Percentiles rank a stretch among this genome's conserved stretches.
Evolutionary conservation across 2,797 vertebrate species (phyloP).

Genomic region (Knipowitschia caucasica): DNA sequence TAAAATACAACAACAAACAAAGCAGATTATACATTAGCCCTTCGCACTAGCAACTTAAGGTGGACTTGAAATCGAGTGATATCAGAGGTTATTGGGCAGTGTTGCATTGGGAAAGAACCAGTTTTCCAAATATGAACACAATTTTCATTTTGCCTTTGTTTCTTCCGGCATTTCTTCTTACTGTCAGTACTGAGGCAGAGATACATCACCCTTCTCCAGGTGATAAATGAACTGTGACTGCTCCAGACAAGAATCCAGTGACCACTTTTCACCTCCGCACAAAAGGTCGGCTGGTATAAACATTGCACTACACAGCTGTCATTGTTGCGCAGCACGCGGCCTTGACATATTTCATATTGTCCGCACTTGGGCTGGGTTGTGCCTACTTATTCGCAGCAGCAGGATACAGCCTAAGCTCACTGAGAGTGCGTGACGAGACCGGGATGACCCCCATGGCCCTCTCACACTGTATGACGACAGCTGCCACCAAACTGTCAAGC

Average conservation of each 20-base stretch:
- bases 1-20: too few species aligned
- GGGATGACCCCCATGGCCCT: conserved; percentile 53
- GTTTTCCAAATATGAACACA: neutral
- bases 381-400: conserved; percentile 25
- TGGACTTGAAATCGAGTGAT: too few species aligned
- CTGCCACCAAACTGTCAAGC: conserved; percentile 55
- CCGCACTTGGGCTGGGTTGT: conserved; percentile 17
- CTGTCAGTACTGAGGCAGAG: conserved; percentile 24
- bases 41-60: too few species aligned
- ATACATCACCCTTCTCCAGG: conserved; percentile 30
- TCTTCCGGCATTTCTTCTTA: conserved; percentile 20
- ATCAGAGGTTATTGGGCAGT: neutral
- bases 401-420: conserved; percentile 20
- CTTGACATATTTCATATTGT: conserved; percentile 15
- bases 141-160: neutral
- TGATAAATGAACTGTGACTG: conserved; percentile 56
- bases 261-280: conserved; percentile 38
- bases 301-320: conserved; percentile 33
- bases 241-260: conserved; percentile 30
- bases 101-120: neutral
- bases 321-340: conserved; percentile 7
- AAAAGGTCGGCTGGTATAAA: conserved; percentile 41
- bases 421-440: conserved; percentile 38
- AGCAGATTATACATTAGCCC: too few species aligned
- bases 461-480: conserved; percentile 47